A percentile compares a stretch with the other conserved stretches of the same genome.
These are phyloP conservation scores for Sarcophaga peregrina DNA, from an alignment of 1,140 invertebrate species.

Conservation along the genomic window DNA sequence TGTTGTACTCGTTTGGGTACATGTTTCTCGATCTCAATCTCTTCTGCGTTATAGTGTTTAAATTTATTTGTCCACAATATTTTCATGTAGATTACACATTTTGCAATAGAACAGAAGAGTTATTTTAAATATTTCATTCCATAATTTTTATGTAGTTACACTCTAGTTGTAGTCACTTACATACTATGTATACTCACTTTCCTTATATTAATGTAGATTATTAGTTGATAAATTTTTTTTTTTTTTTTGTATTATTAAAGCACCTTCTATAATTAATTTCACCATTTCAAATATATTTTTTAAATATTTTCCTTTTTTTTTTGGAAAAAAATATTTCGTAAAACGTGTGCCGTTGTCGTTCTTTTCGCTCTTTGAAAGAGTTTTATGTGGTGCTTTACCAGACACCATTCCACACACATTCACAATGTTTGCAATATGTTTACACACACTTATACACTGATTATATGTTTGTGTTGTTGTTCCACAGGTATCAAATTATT, in stretches of 20 bases:
- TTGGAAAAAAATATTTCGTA: too few species aligned
- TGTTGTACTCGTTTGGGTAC: conserved; percentile 20
- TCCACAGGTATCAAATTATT: conserved; percentile 95
- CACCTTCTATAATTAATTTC: not conserved
- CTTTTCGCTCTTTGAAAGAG: not conserved
- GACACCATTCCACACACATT: not conserved
- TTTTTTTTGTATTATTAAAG: not conserved
- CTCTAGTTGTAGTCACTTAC: not conserved
- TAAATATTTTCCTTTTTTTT: not conserved
- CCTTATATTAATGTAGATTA: too few species aligned
- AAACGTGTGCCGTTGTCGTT: too few species aligned
- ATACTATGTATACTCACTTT: too few species aligned
- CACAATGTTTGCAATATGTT: conserved; percentile 19
- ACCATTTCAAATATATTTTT: not conserved
- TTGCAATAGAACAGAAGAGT: not conserved
- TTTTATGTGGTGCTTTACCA: not conserved
- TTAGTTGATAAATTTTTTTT: not conserved
- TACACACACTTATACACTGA: not conserved
- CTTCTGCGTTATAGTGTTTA: too few species aligned
- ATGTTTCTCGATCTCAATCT: not conserved
- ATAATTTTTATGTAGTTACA: not conserved
- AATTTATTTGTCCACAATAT: too few species aligned
- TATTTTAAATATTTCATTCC: not conserved
- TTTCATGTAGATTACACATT: too few species aligned
- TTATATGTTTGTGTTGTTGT: not conserved